Base-by-base conservation (phyloP, 2,113 vertebrate species). In the Etia nguti region DNA sequence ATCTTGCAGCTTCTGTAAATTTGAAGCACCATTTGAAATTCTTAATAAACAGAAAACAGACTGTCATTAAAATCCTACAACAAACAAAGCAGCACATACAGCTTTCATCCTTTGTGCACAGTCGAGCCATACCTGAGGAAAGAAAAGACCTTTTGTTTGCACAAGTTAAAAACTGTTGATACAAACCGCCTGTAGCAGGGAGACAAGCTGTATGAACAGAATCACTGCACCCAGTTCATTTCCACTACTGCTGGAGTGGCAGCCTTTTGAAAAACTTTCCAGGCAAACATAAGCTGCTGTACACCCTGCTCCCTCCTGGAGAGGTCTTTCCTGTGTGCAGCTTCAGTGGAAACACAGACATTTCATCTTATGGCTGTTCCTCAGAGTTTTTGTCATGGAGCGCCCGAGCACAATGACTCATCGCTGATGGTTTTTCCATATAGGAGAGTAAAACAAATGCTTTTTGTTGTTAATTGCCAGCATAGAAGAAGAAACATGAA, bases 401-500 rank as follows among this genome's bases (percentile, higher is more conserved):
- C n/a, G n/a, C n/a, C n/a, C n/a, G n/a, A n/a, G 80, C 18, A 48
- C 34, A 62, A 13, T 41, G 5, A 6, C 11, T 84, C 4, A 62
- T 57, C 20, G 2, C 12, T 12, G 22, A 62, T 34, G 26, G 1
- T 36, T 34, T 81, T 43, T 62, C 29, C 77, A 48, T 2, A 48
- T 5, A 68, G 57, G 56, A 83, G 85, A 92, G 92, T 93, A 94
- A 96, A 96, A 11, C 4, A 8, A 13, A 94, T 94, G 94, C 96
- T 97, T 82, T 65, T 26, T 96, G 26, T 24, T 95, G 94, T 95
- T 95, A 95, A 94, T 96, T 92, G 94, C 92, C 91, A 88, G 95
- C 87, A 73, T 91, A 93, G 88, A 88, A 70, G 6, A 29, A 65
- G 34, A 29, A 59, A 90, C 15, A 36, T 75, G 3, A 50, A 79